These are phyloP conservation scores for Daboia siamensis DNA, from an alignment of 2,113 vertebrate species.

Conservation along the genomic window DNA sequence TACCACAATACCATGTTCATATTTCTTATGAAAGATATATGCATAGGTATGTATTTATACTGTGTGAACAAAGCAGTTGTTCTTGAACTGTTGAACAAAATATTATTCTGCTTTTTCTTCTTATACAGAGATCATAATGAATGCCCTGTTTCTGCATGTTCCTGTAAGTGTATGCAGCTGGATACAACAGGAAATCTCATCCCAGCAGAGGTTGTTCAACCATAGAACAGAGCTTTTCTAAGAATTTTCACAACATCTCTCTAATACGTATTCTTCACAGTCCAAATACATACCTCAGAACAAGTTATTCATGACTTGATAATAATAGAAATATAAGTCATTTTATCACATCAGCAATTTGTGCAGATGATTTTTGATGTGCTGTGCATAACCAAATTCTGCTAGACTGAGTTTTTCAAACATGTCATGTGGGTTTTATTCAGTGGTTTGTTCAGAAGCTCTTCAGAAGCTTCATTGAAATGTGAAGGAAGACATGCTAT, in stretches of 20 bases:
- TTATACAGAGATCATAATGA: constrained; percentile 89
- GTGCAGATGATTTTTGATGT: constrained; percentile 59
- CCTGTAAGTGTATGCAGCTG: constrained; percentile 98
- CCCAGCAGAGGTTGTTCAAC: constrained; percentile 88
- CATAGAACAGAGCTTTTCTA: constrained; percentile 52
- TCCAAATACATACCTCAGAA: constrained; percentile 56
- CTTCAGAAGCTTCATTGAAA: constrained; percentile 39
- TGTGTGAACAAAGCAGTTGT: neutral
- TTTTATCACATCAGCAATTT: constrained; percentile 55
- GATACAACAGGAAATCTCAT: constrained; percentile 96
- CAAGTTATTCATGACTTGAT: constrained; percentile 51
- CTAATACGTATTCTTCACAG: constrained; percentile 39
- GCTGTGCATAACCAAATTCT: constrained; percentile 47
- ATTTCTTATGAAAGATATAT: neutral
- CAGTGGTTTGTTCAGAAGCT: constrained; percentile 23
- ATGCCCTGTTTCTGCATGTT: constrained; percentile 94
- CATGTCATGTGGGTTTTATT: neutral
- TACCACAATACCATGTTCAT: neutral
- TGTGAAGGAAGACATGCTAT: constrained; percentile 2
- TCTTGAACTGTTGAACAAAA: neutral
- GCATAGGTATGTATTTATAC: neutral
- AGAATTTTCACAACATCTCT: constrained; percentile 34
- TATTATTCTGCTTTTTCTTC: neutral
- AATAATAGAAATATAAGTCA: constrained; percentile 65
- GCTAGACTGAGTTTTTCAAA: constrained; percentile 39